Evolutionary conservation across 2,888 invertebrate species (phyloP).

Genomic region (Amiota mariae): DNA sequence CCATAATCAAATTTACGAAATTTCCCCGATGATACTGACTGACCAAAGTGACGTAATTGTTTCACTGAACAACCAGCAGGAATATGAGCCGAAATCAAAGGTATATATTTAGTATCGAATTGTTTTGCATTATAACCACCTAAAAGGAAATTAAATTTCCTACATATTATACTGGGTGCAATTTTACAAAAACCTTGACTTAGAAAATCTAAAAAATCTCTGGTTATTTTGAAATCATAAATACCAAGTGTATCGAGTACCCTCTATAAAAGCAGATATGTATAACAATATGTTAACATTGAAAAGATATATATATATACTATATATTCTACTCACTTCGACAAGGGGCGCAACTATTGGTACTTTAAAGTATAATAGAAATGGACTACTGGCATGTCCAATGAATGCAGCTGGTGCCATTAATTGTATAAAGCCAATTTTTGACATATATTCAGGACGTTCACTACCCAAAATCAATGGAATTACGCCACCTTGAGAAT

Average conservation of each 20-base stretch:
- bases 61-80: slow-evolving; percentile 76
- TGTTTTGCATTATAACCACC: slow-evolving; percentile 72
- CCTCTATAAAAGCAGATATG: slow-evolving; percentile 14
- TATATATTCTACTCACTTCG: not conserved
- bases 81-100: slow-evolving; percentile 77
- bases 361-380: not conserved
- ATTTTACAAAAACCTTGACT: slow-evolving; percentile 34
- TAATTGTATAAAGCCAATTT: slow-evolving; percentile 74
- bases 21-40: slow-evolving; percentile 67
- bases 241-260: slow-evolving; percentile 40
- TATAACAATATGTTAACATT: not conserved
- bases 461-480: slow-evolving; percentile 72
- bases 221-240: slow-evolving; percentile 50
- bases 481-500: slow-evolving; percentile 77
- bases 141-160: slow-evolving; percentile 74
- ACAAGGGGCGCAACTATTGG: not conserved
- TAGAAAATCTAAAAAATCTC: slow-evolving; percentile 37
- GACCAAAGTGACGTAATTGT: slow-evolving; percentile 76
- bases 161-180: slow-evolving; percentile 50
- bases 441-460: slow-evolving; percentile 75
- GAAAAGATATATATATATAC: not conserved
- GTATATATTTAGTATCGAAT: slow-evolving; percentile 74
- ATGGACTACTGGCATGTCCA: slow-evolving; percentile 32
- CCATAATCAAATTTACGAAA: slow-evolving; percentile 76
- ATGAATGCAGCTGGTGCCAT: slow-evolving; percentile 76